These are phyloP conservation scores for Rhyacophila evoluta DNA, from an alignment of 2,888 invertebrate genomes.

Conservation along the genomic window DNA sequence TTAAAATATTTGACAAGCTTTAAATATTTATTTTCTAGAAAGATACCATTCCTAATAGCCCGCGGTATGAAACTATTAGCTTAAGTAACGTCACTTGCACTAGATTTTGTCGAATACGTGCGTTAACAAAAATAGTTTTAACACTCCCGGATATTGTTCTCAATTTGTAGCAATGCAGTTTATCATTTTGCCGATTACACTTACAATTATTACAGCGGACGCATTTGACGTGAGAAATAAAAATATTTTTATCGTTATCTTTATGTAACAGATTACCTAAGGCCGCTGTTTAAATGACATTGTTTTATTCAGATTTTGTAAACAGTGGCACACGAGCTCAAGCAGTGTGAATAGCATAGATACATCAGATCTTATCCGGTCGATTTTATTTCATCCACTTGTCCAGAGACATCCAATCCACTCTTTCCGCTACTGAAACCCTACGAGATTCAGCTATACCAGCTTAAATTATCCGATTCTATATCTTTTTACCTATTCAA, in stretches of 20 bases:
- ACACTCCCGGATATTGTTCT: background rate
- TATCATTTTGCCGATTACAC: slow-evolving; percentile 9
- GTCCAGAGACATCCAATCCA: too few species aligned
- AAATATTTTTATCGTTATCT: slow-evolving; percentile 33
- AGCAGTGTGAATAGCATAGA: too few species aligned
- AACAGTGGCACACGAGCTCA: background rate
- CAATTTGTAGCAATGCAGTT: background rate
- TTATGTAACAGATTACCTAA: slow-evolving; percentile 29
- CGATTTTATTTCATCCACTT: too few species aligned
- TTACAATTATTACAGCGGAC: background rate
- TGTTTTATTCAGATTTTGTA: background rate
- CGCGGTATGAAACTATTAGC: background rate
- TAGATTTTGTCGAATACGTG: background rate
- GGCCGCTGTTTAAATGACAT: slow-evolving; percentile 23
- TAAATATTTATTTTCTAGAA: too few species aligned
- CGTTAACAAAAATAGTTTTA: background rate
- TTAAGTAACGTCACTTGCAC: background rate
- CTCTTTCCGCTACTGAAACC: too few species aligned
- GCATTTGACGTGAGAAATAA: slow-evolving; percentile 25
- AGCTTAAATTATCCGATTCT: too few species aligned
- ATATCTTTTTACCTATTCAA: too few species aligned
- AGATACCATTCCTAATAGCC: too few species aligned
- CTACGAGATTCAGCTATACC: too few species aligned
- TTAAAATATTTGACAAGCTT: too few species aligned
- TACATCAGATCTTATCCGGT: too few species aligned